phyloP scores from a whole-genome alignment of 2,113 vertebrate species.

The Penelope pileata region DNA sequence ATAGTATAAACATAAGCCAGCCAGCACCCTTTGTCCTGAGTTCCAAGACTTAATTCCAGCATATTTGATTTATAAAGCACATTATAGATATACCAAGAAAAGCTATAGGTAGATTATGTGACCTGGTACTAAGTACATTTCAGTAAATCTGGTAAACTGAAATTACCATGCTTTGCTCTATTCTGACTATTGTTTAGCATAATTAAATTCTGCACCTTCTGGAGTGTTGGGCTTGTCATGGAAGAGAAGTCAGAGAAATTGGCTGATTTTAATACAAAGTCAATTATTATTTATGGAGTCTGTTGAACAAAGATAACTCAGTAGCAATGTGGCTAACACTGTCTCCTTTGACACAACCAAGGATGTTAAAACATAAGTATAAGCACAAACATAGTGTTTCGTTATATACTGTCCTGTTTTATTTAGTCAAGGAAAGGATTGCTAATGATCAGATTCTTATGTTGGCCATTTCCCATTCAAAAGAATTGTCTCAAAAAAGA shows the following conservation, averaged over 20 bases:
- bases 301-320: background rate
- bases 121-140: background rate
- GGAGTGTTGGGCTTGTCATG: background rate
- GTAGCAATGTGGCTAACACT: background rate
- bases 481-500: background rate
- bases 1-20: background rate
- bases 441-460: background rate
- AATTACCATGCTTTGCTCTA: background rate
- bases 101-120: background rate
- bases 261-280: background rate
- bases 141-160: background rate
- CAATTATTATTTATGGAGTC: background rate
- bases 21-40: background rate
- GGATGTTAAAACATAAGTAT: background rate
- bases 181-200: background rate
- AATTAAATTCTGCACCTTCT: background rate
- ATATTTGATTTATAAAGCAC: background rate
- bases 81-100: accelerated
- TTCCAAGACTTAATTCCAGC: background rate
- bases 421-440: background rate
- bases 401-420: background rate
- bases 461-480: background rate
- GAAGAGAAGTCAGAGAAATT: background rate
- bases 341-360: background rate
- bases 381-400: background rate